These are phyloP conservation scores for Argyresthia goedartella DNA, from an alignment of 2,888 invertebrate species.

Conservation along the genomic window DNA sequence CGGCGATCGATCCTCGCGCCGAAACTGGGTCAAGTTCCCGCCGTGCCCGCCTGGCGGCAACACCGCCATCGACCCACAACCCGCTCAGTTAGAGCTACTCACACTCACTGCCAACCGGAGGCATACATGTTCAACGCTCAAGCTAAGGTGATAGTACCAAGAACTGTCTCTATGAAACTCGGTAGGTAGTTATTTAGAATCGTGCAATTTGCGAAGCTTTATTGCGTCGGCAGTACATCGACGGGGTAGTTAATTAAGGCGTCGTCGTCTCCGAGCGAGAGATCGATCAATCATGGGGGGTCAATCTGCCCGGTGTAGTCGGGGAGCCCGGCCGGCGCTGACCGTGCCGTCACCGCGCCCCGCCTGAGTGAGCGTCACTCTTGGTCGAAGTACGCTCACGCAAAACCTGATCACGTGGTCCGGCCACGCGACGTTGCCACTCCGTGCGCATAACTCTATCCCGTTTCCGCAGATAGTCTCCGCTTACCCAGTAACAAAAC, in stretches of 20 bases:
- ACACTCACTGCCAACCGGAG: neutral
- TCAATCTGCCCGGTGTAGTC: constrained; percentile 17
- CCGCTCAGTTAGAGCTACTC: no score
- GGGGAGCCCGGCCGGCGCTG: constrained; percentile 26
- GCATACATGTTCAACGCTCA: neutral
- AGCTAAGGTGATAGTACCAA: neutral
- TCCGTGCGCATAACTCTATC: constrained; percentile 37
- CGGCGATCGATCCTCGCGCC: constrained; percentile 59
- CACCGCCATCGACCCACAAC: constrained; percentile 15
- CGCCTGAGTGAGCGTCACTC: no score
- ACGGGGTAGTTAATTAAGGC: neutral
- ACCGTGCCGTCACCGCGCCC: no score
- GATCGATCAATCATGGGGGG: constrained; percentile 31
- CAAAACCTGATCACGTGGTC: constrained; percentile 64
- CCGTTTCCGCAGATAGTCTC: constrained; percentile 42
- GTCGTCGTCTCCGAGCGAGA: no score
- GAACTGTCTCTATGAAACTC: neutral
- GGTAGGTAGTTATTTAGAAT: neutral
- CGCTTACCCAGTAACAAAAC: no score
- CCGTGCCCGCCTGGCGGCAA: no score
- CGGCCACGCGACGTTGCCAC: constrained; percentile 61
- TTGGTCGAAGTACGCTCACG: constrained; percentile 62
- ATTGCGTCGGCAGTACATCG: no score
- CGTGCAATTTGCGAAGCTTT: neutral
- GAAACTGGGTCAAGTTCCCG: constrained; percentile 68